phyloP scores from a whole-genome alignment of 2,797 vertebrate genomes.

The Lithobates sylvaticus region DNA sequence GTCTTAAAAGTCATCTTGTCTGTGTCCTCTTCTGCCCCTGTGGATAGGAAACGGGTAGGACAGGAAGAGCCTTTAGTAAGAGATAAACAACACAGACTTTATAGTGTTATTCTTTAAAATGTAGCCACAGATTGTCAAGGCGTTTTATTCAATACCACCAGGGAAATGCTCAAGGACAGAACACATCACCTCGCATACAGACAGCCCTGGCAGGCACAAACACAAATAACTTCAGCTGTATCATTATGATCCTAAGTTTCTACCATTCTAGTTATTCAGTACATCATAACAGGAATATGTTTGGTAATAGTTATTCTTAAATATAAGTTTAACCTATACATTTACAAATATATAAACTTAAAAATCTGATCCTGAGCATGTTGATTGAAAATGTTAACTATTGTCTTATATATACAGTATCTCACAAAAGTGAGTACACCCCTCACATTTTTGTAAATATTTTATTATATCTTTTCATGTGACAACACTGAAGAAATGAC shows the following conservation, averaged over 20 bases:
- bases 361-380: too few species aligned
- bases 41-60: conserved; percentile 21
- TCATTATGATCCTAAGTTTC: not conserved
- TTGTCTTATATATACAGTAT: too few species aligned
- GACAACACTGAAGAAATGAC: too few species aligned
- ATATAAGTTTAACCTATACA: too few species aligned
- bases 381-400: not conserved
- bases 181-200: conserved; percentile 28
- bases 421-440: too few species aligned
- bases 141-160: conserved; percentile 29
- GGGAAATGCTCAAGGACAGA: conserved; percentile 21
- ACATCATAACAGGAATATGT: not conserved
- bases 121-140: conserved; percentile 12
- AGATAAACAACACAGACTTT: conserved; percentile 25
- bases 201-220: conserved; percentile 9
- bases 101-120: conserved; percentile 26
- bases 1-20: conserved; percentile 20
- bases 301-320: not conserved
- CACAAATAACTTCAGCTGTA: not conserved
- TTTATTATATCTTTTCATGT: too few species aligned
- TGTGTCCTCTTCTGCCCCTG: conserved; percentile 14
- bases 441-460: too few species aligned
- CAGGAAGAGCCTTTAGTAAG: conserved; percentile 13
- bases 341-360: too few species aligned
- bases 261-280: not conserved